Evolutionary conservation across 2,113 vertebrate species (phyloP).

Genomic region (Hyaena hyaena): DNA sequence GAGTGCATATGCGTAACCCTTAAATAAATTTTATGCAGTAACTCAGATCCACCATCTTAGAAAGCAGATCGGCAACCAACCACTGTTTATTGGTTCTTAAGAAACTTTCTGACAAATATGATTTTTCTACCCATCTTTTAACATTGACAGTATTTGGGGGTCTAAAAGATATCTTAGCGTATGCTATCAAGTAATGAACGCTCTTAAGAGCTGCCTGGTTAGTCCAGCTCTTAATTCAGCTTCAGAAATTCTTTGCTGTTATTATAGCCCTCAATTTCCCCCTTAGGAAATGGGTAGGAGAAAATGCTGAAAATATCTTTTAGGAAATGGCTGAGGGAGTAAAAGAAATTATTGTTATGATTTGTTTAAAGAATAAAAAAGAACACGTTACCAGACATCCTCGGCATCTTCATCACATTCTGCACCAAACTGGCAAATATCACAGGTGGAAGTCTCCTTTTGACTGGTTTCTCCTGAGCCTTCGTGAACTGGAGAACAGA

Average conservation of each 20-base stretch:
- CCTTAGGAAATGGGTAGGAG: not conserved
- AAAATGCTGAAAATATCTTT: not conserved
- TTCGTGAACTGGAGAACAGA: conserved; percentile 91
- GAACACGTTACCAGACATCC: conserved; percentile 93
- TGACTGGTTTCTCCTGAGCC: conserved; percentile 97
- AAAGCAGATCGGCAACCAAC: not conserved
- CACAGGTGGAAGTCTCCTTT: conserved; percentile 98
- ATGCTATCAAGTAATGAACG: not conserved
- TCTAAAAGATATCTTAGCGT: not conserved
- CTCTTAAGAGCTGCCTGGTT: not conserved
- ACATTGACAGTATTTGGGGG: not conserved
- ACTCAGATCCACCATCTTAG: not conserved
- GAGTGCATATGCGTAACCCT: fast-evolving
- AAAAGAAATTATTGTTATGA: not conserved
- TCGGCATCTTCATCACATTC: conserved; percentile 99
- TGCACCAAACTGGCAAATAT: conserved; percentile 99
- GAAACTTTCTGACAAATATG: not conserved
- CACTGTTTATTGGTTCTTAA: not conserved
- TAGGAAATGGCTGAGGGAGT: not conserved
- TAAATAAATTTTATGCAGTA: not conserved
- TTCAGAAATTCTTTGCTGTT: not conserved
- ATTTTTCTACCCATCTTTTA: not conserved
- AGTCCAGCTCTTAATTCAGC: not conserved
- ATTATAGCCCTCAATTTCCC: not conserved
- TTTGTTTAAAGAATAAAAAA: conserved; percentile 15